Base-by-base conservation (phyloP, 2,888 invertebrate genomes). In the Meteorus colon region DNA sequence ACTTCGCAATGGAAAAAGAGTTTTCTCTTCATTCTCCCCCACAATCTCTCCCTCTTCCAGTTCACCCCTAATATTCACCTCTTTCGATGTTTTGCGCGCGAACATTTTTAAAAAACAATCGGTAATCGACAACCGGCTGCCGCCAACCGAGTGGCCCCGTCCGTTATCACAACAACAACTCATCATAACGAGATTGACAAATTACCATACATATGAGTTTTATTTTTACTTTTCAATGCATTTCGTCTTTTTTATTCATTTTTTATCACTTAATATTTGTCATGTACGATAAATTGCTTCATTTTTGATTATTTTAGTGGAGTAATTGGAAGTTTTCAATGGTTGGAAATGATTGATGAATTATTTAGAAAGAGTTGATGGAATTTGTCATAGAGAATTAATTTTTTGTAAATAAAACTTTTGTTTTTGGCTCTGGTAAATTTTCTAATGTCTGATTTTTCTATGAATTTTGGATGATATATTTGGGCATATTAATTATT, bases 111-210 rank as follows among this genome's bases (percentile, higher is more conserved):
- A 84, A 83, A 82, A 85, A 84, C 85, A 85, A 86, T 87, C 86
- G 87, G 86, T 88, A 87, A 88, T 87, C 85, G 87, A 82, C 85
- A 84, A 86, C 84, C 82, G 67, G 34, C 70, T 74, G 73, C 71
- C 72, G 82, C 83, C 81, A 83, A 83, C 83, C 81, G 83, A 83
- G 81, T 81, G 82, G 82, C 81, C 81, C 82, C 63, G 60, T 55
- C 63, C 65, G 62, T 60, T 72, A 72, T 73, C 72, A 41, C 31
- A 67, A 55, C 45, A 73, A 67, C 75, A 73, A 76, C 73, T 78
- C 72, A 62, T 65, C 55, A 19, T 27, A 51, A 65, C 19, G 31
- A 34, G n/a, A 65, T 45, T 83, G 84, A 83, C 84, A 84, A 83
- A 84, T 84, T 83, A 81, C 81, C 73, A 73, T 79, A 76, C 72